Percentiles rank a stretch among this genome's conserved stretches.
Evolutionary conservation across 2,888 invertebrate genomes (phyloP).

Genomic region (Athalia rosae): DNA sequence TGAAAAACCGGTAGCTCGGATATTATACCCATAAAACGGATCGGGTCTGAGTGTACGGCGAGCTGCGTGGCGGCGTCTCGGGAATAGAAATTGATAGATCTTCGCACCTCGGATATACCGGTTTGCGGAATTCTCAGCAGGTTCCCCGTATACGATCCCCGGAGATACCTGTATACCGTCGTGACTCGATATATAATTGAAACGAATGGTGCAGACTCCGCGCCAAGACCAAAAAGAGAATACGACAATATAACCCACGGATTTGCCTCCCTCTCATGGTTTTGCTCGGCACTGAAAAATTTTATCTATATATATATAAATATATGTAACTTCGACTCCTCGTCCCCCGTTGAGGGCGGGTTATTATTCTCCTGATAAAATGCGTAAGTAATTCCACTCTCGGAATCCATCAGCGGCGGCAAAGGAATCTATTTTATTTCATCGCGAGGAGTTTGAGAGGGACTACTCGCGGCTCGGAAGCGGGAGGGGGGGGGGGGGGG

Average conservation of each 20-base stretch:
- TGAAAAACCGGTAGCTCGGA: conserved; percentile 43
- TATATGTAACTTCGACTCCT: conserved; percentile 25
- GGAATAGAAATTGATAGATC: conserved; percentile 44
- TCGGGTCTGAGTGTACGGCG: conserved; percentile 25
- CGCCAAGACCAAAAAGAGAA: conserved; percentile 21
- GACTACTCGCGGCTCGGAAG: conserved; percentile 53
- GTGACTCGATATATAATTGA: conserved; percentile 40
- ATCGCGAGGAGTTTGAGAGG: conserved; percentile 53
- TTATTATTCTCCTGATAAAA: conserved; percentile 45
- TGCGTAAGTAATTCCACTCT: conserved; percentile 56
- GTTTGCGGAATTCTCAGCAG: conserved; percentile 19
- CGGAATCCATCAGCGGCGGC: conserved; percentile 48
- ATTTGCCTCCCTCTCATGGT: not conserved
- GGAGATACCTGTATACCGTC: not conserved
- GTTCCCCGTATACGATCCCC: not conserved
- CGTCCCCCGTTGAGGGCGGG: conserved; percentile 3
- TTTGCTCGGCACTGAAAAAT: conserved; percentile 32
- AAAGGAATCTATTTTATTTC: conserved; percentile 62
- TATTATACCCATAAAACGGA: conserved; percentile 1
- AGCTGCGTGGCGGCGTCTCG: conserved; percentile 16
- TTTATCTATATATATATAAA: too few species aligned
- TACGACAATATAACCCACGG: conserved; percentile 27
- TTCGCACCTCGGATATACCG: conserved; percentile 6
- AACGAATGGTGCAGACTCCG: conserved; percentile 30
- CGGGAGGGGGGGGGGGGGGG: conserved; percentile 46